Conservation (phyloP, 2,797 vertebrate species). For the Hirundo rustica region DNA sequence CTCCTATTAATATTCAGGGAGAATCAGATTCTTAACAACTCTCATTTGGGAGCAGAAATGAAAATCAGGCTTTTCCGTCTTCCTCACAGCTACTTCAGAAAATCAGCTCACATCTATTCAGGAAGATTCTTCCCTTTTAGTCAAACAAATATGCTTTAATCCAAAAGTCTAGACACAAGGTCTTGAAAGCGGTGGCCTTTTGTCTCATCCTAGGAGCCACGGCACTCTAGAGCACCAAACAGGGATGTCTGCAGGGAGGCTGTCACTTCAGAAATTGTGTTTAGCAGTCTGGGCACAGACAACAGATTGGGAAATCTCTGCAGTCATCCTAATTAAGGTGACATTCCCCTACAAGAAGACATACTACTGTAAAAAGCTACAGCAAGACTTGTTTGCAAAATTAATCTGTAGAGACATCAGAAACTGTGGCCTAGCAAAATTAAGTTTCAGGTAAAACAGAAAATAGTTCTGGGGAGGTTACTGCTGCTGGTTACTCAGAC, state of each 20-base stretch:
- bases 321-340: neutral
- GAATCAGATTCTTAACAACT: neutral
- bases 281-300: neutral
- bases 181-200: neutral
- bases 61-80: constrained; percentile 3
- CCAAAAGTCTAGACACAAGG: neutral
- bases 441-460: neutral
- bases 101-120: neutral
- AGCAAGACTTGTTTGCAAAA: constrained; percentile 16
- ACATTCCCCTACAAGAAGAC: neutral
- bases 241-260: neutral
- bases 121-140: neutral
- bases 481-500: neutral
- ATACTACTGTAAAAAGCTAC: neutral
- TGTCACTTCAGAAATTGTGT: neutral
- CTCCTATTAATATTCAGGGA: neutral
- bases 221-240: neutral
- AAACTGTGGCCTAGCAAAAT: neutral
- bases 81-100: neutral
- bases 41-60: neutral
- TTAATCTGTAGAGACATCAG: neutral
- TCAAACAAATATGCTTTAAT: neutral
- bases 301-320: neutral
- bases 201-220: neutral
- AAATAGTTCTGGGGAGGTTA: neutral